Base-by-base conservation (phyloP, 2,113 vertebrate genomes). In the Desmodus rotundus region DNA sequence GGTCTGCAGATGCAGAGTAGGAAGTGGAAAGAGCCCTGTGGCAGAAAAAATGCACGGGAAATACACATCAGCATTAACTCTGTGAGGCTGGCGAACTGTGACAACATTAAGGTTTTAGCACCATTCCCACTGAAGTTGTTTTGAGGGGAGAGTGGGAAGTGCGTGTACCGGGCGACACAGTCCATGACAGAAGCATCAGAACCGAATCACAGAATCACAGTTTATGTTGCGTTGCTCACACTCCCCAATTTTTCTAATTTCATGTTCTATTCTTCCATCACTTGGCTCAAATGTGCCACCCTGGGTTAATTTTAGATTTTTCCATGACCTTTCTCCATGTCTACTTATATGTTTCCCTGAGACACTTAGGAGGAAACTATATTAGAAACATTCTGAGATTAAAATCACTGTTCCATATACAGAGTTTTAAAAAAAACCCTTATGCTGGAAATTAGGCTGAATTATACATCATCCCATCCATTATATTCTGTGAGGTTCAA, bases 21-120 rank as follows among this genome's bases (percentile, higher is more conserved):
- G 89, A 97, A 96, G 87, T 74, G 45, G 61, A 93, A 89, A 61
- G 81, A 95, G n/a, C 76, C 36, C 31, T 56, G 38, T 92, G 90
- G 74, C 93, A 83, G 58, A 11, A 92, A 96, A 96, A 98, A 26
- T 77, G 94, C 20, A 90, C 97, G 96, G 98, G 98, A 98, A 98
- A 95, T 94, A 56, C 45, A 4, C 78, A 43, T 50, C 87, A 38
- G 94, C 89, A 91, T 94, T 97, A 56, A 84, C 93, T 89, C 93
- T 85, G 61, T 96, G 77, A 93, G 89, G 68, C 87, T 95, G 73
- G 70, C 93, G 92, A 96, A 93, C 56, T 0, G 3, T 92, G 97
- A 97, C 95, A 92, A 24, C 65, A 33, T 33, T 87, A 80, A 70
- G 87, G 88, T 94, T 96, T 47, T 93, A 95, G 86, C 78, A 83